These are phyloP conservation scores for Calliopsis andreniformis DNA, from an alignment of 1,140 invertebrate species.

Conservation along the genomic window DNA sequence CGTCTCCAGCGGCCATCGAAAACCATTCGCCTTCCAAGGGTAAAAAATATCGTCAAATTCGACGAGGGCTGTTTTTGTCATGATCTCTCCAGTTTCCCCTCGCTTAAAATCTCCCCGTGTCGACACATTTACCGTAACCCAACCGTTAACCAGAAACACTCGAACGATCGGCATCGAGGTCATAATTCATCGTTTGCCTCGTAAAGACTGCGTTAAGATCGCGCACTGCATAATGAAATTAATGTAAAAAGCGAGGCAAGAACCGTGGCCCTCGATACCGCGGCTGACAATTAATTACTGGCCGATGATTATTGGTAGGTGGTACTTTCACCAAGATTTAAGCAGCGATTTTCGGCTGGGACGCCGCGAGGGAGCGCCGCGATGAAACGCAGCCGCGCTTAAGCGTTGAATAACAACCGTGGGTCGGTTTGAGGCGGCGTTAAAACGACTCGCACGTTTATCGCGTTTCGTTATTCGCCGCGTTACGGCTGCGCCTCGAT, in stretches of 20 bases:
- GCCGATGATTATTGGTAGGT: neutral
- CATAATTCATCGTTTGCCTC: neutral
- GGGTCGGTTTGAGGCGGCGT: no score
- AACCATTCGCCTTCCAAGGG: no score
- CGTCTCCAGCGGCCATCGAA: no score
- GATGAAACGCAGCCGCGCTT: neutral
- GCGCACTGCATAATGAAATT: neutral
- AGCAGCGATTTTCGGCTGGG: neutral
- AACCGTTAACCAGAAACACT: neutral
- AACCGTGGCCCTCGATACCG: neutral
- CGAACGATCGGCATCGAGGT: neutral
- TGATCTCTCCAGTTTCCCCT: no score
- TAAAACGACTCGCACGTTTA: neutral
- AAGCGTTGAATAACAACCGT: no score
- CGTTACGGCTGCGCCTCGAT: conserved; percentile 36
- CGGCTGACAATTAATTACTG: conserved; percentile 5
- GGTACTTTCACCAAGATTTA: neutral
- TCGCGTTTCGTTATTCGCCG: conserved; percentile 1
- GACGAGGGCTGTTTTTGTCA: no score
- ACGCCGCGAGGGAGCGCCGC: neutral
- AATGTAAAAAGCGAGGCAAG: conserved; percentile 1
- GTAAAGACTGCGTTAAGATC: neutral
- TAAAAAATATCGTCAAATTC: no score
- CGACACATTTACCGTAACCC: conserved; percentile 1
- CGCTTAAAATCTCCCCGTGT: conserved; percentile 7